These are phyloP conservation scores for Capromys pilorides DNA, from an alignment of 2,797 vertebrate species.

Conservation along the genomic window DNA sequence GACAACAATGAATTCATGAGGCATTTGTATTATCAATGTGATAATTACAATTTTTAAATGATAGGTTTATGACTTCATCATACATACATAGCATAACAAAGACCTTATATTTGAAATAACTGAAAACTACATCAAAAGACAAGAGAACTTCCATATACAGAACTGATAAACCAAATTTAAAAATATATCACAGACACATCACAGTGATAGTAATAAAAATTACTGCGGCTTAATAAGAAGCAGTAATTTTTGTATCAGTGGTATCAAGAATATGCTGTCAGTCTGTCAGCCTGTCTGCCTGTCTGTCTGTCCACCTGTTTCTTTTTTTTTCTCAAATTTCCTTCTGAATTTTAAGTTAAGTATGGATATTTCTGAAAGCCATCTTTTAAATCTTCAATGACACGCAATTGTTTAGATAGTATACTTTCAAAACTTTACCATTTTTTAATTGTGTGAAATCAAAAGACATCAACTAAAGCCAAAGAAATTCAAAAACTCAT, in stretches of 20 bases:
- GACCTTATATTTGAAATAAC: neutral
- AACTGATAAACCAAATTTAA: slow-evolving; percentile 15
- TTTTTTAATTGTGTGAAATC: neutral
- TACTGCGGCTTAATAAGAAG: neutral
- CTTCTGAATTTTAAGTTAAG: neutral
- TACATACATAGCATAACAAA: neutral
- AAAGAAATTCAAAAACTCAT: slow-evolving; percentile 14
- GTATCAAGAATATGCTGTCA: neutral
- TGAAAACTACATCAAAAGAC: neutral
- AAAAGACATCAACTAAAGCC: neutral
- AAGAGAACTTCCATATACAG: neutral
- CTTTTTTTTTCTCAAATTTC: neutral
- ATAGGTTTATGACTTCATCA: neutral
- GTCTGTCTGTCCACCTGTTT: too few relatives aligned
- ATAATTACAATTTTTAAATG: neutral
- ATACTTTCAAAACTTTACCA: neutral
- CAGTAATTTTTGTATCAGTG: neutral
- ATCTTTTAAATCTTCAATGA: neutral
- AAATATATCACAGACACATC: neutral
- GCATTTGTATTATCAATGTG: neutral
- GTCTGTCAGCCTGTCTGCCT: neutral
- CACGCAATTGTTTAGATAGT: neutral
- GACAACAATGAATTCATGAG: neutral
- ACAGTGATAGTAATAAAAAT: neutral
- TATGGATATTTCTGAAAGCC: neutral